Conservation (phyloP, 2,888 invertebrate species). For the Lamellibrachia satsuma region DNA sequence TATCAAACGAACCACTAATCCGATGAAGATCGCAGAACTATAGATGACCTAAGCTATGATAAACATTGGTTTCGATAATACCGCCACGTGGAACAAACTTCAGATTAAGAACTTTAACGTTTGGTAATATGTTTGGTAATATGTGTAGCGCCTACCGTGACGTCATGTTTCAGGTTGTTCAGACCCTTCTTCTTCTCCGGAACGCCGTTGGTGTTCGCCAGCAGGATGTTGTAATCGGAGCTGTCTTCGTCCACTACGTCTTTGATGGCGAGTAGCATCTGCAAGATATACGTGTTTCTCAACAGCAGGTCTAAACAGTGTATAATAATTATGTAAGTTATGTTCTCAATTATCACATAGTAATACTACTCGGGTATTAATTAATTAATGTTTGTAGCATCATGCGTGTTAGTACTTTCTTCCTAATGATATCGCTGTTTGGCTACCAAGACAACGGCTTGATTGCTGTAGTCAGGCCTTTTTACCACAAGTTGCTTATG, state of each 20-base stretch:
- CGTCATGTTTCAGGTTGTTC: constrained; percentile 38
- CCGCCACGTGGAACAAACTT: background rate
- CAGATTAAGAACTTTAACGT: background rate
- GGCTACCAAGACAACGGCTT: too few species aligned
- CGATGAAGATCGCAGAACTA: background rate
- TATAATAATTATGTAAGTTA: too few species aligned
- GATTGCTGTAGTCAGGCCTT: too few species aligned
- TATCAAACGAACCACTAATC: background rate
- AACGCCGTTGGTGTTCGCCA: constrained; percentile 35
- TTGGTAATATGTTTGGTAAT: background rate
- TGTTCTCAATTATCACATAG: too few species aligned
- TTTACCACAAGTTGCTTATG: too few species aligned
- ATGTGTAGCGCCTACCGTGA: constrained; percentile 30
- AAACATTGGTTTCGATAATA: background rate
- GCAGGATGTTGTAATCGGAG: constrained; percentile 39
- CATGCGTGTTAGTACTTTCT: too few species aligned
- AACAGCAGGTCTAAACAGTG: background rate
- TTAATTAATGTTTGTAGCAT: too few species aligned
- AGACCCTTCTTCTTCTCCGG: constrained; percentile 36
- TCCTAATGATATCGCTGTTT: too few species aligned
- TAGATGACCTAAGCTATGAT: background rate
- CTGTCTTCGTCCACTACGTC: constrained; percentile 29
- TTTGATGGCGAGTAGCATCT: constrained; percentile 34
- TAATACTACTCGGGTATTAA: too few species aligned
- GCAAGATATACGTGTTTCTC: background rate